These are phyloP conservation scores for Ditylenchus dipsaci DNA, from an alignment of 1,140 invertebrate genomes.

Conservation along the genomic window DNA sequence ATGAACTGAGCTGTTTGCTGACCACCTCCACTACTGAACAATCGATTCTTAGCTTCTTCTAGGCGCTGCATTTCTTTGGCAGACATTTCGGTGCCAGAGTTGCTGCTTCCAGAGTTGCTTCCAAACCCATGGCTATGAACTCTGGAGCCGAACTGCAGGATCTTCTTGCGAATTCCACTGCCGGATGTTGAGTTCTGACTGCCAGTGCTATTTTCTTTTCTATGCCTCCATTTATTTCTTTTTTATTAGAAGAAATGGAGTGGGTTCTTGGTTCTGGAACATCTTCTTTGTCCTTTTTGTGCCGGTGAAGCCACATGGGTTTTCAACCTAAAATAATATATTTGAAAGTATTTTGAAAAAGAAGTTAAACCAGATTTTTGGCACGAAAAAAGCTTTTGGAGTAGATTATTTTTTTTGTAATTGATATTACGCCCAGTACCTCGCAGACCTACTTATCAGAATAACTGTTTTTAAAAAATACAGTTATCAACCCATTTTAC, in stretches of 20 bases:
- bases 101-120: background rate
- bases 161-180: constrained; percentile 51
- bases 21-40: constrained; percentile 41
- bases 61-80: constrained; percentile 57
- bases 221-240: background rate
- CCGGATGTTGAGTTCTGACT: constrained; percentile 34
- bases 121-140: background rate
- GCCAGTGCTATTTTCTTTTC: constrained; percentile 57
- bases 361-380: too few relatives aligned
- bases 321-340: background rate
- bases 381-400: too few relatives aligned
- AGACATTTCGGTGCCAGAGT: background rate
- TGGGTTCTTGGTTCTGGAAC: background rate
- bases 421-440: too few relatives aligned
- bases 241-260: background rate
- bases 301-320: constrained; percentile 18
- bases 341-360: too few relatives aligned
- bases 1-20: background rate
- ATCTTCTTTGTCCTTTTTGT: constrained; percentile 13
- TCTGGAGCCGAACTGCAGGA: constrained; percentile 20
- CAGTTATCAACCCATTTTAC: too few relatives aligned
- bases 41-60: constrained; percentile 59
- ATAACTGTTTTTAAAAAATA: too few relatives aligned
- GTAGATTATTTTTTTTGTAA: too few relatives aligned
- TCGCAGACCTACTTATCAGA: too few relatives aligned